Base-by-base conservation (phyloP, 2,113 vertebrate genomes). In the Verasper variegatus region DNA sequence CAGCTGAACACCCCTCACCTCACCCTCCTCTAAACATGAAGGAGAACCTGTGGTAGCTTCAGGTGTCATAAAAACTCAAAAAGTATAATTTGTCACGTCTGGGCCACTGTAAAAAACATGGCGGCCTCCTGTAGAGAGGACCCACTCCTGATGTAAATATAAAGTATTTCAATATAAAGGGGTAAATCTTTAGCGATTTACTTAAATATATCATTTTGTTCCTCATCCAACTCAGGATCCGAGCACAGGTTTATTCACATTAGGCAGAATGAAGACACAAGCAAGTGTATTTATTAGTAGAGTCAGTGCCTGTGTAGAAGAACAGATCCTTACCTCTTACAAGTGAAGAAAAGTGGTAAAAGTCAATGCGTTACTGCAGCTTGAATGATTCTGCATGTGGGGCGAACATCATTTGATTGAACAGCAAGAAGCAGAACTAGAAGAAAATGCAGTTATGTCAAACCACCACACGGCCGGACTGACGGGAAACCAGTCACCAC, bases 401-500 rank as follows among this genome's bases (percentile, higher is more conserved):
- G 45, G 45, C 45, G 17, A 26, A 12, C 14, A 11, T 37, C 58
- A 2, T 31, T n/a, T 57, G 18, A 89, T 37, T 45, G 4, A 54
- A 63, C 47, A 6, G 57, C 10, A 70, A 12, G 12, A 80, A 71
- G 40, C 0, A 63, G 37, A 58, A 56, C 7, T 6, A 1, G 65
- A 60, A 71, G 12, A 15, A 69, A 71, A 18, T 8, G 18, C 9
- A 74, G 23, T 67, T 2, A 51, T 57, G 52, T 68, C 14, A 66
- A 81, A 81, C 18, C 52, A 63, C 27, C 1, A 17, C 26, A 12
- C 71, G 74, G 21, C 47, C 35, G 55, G 62, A 68, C 52, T 62
- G 62, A 68, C 57, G 51, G 37, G 35, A 72, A 65, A 49, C 31
- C 31, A 67, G 23, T 27, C 61, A 67, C 56, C 61, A 67, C 56